Evolutionary conservation across 2,113 vertebrate genomes (phyloP).

Genomic region (Daphoenositta chrysoptera): DNA sequence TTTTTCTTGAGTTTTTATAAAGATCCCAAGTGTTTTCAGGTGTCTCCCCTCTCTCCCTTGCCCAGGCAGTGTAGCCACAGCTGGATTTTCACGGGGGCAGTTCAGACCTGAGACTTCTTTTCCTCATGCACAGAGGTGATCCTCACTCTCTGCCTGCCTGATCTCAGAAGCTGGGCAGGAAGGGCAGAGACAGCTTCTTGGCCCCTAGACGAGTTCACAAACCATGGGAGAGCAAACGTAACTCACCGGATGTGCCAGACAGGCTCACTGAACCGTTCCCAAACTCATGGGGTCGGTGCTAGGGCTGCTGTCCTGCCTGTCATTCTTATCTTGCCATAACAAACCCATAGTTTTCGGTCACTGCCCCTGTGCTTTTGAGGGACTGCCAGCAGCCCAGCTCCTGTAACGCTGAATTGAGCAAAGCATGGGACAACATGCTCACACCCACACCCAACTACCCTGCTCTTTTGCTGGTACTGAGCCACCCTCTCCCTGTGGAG

Average conservation of each 20-base stretch:
- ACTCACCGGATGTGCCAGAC: rapidly evolving
- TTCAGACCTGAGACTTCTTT: background rate
- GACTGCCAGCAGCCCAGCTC: background rate
- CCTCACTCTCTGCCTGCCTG: background rate
- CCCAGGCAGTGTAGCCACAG: background rate
- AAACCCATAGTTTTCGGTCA: background rate
- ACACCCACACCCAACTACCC: background rate
- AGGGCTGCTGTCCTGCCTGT: background rate
- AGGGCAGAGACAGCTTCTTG: background rate
- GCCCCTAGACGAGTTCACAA: background rate
- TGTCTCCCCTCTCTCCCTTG: background rate
- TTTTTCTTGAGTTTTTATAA: background rate
- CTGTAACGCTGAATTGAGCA: rapidly evolving
- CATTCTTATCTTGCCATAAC: background rate
- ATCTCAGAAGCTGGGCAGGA: background rate
- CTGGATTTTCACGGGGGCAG: rapidly evolving
- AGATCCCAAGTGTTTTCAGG: background rate
- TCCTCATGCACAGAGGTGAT: rapidly evolving
- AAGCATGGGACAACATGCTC: background rate
- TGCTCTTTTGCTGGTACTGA: background rate
- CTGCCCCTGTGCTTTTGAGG: background rate
- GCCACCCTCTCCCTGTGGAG: rapidly evolving
- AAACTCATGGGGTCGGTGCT: rapidly evolving
- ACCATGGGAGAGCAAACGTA: background rate
- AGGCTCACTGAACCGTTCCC: background rate